Percentiles rank a stretch among this genome's conserved stretches.
These are phyloP conservation scores for Frankliniella intonsa DNA, from an alignment of 2,888 invertebrate species.

Conservation along the genomic window DNA sequence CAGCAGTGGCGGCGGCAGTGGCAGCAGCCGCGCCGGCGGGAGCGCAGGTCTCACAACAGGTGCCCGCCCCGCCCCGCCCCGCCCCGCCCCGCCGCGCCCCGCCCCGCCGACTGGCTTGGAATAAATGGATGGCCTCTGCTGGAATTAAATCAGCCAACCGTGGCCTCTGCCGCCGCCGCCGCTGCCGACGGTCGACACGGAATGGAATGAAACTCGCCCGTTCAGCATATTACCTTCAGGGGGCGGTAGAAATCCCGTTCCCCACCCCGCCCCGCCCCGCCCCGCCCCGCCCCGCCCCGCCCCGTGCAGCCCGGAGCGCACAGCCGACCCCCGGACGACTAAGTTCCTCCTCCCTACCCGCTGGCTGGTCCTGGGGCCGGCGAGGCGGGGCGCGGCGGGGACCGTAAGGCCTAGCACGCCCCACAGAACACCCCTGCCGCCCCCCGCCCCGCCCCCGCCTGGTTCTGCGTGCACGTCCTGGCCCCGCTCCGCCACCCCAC, in stretches of 20 bases:
- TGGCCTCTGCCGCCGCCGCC: too few species aligned
- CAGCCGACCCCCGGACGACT: not conserved
- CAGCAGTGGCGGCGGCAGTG: not conserved
- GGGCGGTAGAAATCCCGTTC: not conserved
- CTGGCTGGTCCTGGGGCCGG: too few species aligned
- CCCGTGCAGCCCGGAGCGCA: not conserved
- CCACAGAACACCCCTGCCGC: not conserved
- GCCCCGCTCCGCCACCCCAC: not conserved
- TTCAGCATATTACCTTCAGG: not conserved
- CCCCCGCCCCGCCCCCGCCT: not conserved
- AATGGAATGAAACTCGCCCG: not conserved
- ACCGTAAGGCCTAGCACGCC: conserved; percentile 9
- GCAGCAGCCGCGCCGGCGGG: not conserved
- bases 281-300: not conserved
- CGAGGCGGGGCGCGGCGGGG: too few species aligned
- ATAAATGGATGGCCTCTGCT: not conserved
- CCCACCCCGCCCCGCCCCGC: not conserved
- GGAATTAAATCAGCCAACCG: not conserved
- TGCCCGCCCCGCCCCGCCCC: not conserved
- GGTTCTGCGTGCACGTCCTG: not conserved
- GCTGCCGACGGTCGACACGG: too few species aligned
- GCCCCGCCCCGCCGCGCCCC: too few species aligned
- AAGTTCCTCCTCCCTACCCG: not conserved
- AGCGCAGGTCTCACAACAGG: not conserved
- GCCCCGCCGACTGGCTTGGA: not conserved